These are phyloP conservation scores for Meta bourneti DNA, from an alignment of 2,888 invertebrate genomes.

Conservation along the genomic window DNA sequence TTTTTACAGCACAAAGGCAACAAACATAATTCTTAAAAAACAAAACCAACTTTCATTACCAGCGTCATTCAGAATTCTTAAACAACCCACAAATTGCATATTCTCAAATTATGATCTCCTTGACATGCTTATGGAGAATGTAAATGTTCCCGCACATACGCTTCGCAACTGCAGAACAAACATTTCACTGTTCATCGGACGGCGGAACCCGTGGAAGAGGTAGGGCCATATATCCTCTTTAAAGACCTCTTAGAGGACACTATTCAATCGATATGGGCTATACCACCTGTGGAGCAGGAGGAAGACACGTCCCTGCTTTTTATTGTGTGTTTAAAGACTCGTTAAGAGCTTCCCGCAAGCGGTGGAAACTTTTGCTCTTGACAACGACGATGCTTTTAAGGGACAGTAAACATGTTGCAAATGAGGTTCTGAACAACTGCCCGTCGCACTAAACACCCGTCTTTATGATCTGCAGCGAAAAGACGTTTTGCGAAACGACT, in stretches of 20 bases:
- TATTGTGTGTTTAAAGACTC: conserved; percentile 56
- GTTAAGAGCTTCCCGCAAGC: neutral
- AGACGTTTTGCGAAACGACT: no score
- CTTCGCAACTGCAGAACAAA: neutral
- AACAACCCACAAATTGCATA: no score
- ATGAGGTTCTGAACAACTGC: neutral
- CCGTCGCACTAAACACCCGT: neutral
- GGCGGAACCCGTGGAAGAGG: neutral
- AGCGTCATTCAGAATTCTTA: no score
- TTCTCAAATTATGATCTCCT: no score
- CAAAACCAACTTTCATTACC: no score
- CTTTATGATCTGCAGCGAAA: neutral
- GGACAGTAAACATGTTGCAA: conserved; percentile 12
- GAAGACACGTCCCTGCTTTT: conserved; percentile 23
- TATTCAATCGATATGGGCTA: conserved; percentile 17
- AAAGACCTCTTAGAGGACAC: conserved; percentile 7
- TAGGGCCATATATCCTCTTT: conserved; percentile 7
- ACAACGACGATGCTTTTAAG: neutral
- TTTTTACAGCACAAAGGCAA: no score
- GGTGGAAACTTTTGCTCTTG: neutral
- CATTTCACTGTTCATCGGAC: neutral
- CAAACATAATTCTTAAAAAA: no score
- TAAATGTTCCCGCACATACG: no score
- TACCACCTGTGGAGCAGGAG: conserved; percentile 17
- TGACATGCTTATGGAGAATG: no score